These are phyloP conservation scores for Drosophila conformis DNA, from an alignment of 2,888 invertebrate species.

Conservation along the genomic window DNA sequence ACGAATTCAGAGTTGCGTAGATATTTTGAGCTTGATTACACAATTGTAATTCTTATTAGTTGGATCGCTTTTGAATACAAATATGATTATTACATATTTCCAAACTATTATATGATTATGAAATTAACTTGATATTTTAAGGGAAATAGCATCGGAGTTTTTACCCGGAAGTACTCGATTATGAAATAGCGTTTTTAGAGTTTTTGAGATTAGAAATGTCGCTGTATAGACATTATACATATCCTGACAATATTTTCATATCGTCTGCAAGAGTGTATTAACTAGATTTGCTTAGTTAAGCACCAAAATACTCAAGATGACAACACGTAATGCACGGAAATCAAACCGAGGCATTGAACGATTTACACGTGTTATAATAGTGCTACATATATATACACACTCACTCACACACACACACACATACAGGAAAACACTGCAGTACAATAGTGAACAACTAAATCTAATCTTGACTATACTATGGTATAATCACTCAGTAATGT, in stretches of 20 bases:
- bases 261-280: slow-evolving; percentile 28
- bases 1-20: background rate
- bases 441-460: slow-evolving; percentile 13
- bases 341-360: slow-evolving; percentile 54
- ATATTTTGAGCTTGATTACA: background rate
- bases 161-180: background rate
- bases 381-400: slow-evolving; percentile 35
- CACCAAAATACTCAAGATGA: slow-evolving; percentile 35
- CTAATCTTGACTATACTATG: slow-evolving; percentile 31
- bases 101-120: background rate
- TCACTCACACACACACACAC: slow-evolving; percentile 3
- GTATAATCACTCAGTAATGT: slow-evolving; percentile 54
- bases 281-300: slow-evolving; percentile 54
- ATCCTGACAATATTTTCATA: background rate
- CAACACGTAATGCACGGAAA: slow-evolving; percentile 37
- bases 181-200: background rate
- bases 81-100: background rate
- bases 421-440: slow-evolving; percentile 6
- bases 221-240: background rate
- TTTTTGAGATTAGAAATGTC: background rate
- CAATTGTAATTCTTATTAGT: background rate
- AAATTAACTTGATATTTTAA: background rate
- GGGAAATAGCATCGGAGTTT: background rate
- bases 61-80: background rate
- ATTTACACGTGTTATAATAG: slow-evolving; percentile 80